A percentile compares a stretch with the other conserved stretches of the same genome.
These are phyloP conservation scores for Nineta flava DNA, from an alignment of 2,888 invertebrate genomes.

Conservation along the genomic window DNA sequence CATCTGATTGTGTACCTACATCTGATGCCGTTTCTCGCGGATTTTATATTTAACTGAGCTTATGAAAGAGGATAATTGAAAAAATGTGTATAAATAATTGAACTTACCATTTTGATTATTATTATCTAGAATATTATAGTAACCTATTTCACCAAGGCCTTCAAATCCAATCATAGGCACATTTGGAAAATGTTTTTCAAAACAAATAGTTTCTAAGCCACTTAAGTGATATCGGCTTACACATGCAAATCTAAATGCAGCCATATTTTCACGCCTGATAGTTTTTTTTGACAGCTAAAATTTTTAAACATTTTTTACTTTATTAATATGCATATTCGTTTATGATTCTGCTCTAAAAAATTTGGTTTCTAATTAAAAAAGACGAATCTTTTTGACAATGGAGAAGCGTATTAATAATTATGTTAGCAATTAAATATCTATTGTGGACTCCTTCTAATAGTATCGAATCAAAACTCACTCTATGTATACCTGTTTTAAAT, in stretches of 20 bases:
- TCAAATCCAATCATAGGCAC: slow-evolving; percentile 5
- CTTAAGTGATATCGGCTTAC: slow-evolving; percentile 3
- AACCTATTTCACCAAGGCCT: slow-evolving; percentile 5
- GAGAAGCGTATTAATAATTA: too few relatives aligned
- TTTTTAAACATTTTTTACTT: background rate
- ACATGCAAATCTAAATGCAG: slow-evolving; percentile 5
- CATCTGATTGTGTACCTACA: too few relatives aligned
- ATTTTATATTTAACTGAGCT: too few relatives aligned
- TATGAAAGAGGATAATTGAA: background rate
- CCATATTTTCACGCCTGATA: background rate
- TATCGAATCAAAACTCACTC: too few relatives aligned
- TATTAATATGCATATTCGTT: too few relatives aligned
- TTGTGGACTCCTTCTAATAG: too few relatives aligned
- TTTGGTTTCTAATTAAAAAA: too few relatives aligned
- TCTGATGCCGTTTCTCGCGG: too few relatives aligned
- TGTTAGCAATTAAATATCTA: too few relatives aligned
- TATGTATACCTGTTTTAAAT: too few relatives aligned
- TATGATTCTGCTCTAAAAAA: too few relatives aligned
- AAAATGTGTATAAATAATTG: background rate
- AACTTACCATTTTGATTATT: background rate
- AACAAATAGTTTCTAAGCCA: background rate
- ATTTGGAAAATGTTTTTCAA: slow-evolving; percentile 1
- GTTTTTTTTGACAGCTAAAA: slow-evolving; percentile 1
- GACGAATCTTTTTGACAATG: too few relatives aligned
- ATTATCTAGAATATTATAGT: background rate